phyloP scores from a whole-genome alignment of 2,113 vertebrate species.

The Rhea americana region DNA sequence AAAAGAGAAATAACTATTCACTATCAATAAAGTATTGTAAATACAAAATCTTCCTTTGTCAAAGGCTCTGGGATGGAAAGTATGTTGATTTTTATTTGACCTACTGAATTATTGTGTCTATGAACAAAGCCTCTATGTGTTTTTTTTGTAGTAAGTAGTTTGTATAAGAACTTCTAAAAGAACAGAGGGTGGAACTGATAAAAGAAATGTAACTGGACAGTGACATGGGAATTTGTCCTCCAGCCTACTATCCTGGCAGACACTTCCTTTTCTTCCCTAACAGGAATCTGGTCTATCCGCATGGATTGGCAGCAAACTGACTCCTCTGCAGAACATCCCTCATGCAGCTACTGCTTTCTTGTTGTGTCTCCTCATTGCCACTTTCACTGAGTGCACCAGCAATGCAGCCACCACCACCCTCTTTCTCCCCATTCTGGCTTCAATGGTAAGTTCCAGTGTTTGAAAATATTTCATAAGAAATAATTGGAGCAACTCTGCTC shows the following conservation, averaged over 20 bases:
- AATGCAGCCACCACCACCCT: slow-evolving; percentile 93
- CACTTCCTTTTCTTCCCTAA: not conserved
- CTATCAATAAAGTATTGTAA: not conserved
- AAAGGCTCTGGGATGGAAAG: not conserved
- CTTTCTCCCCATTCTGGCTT: slow-evolving; percentile 91
- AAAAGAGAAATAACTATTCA: not conserved
- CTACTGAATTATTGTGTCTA: accelerated
- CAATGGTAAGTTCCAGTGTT: slow-evolving; percentile 83
- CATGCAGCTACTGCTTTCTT: slow-evolving; percentile 77
- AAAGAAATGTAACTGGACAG: not conserved
- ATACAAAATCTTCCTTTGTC: not conserved
- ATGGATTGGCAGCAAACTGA: slow-evolving; percentile 84
- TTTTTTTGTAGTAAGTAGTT: not conserved
- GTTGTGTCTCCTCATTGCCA: slow-evolving; percentile 81
- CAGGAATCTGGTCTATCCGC: slow-evolving; percentile 83
- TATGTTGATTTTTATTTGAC: not conserved
- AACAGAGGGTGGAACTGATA: not conserved
- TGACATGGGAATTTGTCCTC: not conserved
- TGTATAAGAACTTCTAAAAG: not conserved
- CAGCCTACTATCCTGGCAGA: not conserved
- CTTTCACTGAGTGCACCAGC: slow-evolving; percentile 92
- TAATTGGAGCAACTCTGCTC: not conserved
- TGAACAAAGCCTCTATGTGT: not conserved
- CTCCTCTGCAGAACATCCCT: slow-evolving; percentile 82
- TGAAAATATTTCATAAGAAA: accelerated